Evolutionary conservation across 2,888 invertebrate genomes (phyloP), one percentile per base, ranked within the genome.

Genomic region (Pyrocoelia pectoralis): DNA sequence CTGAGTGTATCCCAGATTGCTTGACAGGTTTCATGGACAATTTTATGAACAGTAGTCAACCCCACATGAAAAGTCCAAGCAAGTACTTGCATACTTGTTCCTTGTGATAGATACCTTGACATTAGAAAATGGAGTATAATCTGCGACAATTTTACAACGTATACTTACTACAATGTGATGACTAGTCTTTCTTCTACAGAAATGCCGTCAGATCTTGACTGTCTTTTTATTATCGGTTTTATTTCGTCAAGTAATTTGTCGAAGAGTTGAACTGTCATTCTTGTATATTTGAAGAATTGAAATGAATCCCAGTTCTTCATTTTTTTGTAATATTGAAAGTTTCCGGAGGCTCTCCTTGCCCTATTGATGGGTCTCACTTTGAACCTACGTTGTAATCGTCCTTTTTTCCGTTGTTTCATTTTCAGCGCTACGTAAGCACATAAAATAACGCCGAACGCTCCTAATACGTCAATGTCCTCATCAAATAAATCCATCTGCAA

Each of bases 41-140:
- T 74, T 61, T 69, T 48, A 24, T 71, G 69, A 1, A 72, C 65
- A 0, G 71, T 73, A 8, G 69, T 65, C 1, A 46, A 9, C 1
- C 48, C 48, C 17, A 48, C 18, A 4, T 48, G 14, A 9, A 15
- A 48, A 48, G 17, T 15, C 46, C 59, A 67, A 6, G 40, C 40
- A 4, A 40, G n/a, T 4, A 40, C 40, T n/a, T 40, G 40, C 40
- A 40, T 40, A n/a, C 40, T 40, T 6, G 6, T 40, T 4, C 40
- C 40, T 40, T 40, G 40, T 40, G 40, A 40, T 13, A 40, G n/a
- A n/a, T 6, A 40, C n/a, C 40, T 40, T 6, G n/a, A n/a, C 2
- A 40, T 6, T 6, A 40, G 6, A 40, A 40, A 40, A 40, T n/a
- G 29, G 29, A 28, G 29, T 28, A 28, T 28, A 28, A 28, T 9